Conservation (phyloP, 2,113 vertebrate species). For the Phocoena sinus region DNA sequence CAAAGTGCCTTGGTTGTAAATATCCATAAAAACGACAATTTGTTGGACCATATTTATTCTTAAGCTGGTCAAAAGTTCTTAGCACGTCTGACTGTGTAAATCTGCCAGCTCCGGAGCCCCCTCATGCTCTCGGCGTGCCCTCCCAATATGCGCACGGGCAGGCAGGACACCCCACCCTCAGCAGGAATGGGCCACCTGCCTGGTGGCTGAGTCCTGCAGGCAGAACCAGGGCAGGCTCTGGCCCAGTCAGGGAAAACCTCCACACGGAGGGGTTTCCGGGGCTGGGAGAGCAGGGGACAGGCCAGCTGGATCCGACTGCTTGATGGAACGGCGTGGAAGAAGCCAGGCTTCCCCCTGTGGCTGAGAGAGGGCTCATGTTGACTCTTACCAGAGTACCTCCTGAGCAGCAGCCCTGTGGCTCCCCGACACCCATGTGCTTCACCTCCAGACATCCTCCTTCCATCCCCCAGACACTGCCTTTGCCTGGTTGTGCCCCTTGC, state of each 20-base stretch:
- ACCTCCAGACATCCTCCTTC: neutral
- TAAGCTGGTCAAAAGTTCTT: constrained; percentile 78
- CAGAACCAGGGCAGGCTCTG: neutral
- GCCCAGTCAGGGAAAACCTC: neutral
- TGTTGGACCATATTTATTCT: constrained; percentile 82
- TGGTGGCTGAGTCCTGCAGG: neutral
- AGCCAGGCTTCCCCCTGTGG: fast-evolving
- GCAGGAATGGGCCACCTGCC: neutral
- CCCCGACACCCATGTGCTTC: fast-evolving
- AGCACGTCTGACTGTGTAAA: constrained; percentile 76
- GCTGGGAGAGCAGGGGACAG: neutral
- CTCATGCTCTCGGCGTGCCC: constrained; percentile 40
- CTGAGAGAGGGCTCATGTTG: fast-evolving
- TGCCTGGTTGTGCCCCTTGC: fast-evolving
- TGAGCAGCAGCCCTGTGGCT: neutral
- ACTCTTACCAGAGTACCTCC: neutral
- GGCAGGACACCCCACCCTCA: neutral
- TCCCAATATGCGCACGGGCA: constrained; percentile 32
- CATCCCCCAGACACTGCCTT: fast-evolving
- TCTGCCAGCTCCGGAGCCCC: constrained; percentile 70
- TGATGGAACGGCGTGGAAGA: fast-evolving
- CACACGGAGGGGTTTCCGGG: neutral
- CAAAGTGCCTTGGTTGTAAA: constrained; percentile 83
- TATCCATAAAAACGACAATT: constrained; percentile 84
- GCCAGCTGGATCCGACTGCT: neutral